phyloP scores from a whole-genome alignment of 1,140 invertebrate genomes.

The Melanaphis sacchari region DNA sequence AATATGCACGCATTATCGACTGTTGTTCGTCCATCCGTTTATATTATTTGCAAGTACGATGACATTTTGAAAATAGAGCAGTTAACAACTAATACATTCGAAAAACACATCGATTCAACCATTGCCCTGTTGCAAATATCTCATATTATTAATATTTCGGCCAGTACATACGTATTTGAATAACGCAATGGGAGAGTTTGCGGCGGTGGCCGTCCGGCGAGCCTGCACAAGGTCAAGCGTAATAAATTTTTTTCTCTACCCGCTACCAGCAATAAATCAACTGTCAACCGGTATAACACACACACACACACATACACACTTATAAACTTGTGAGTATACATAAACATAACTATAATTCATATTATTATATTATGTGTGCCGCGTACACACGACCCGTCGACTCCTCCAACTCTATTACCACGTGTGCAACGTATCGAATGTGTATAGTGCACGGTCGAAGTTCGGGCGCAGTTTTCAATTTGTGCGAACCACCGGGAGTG shows the following conservation, averaged over 20 bases:
- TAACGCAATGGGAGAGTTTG: background rate
- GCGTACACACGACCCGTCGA: background rate
- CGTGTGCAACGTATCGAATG: background rate
- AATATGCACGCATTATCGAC: too few species aligned
- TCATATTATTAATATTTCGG: background rate
- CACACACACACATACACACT: background rate
- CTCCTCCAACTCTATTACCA: too few species aligned
- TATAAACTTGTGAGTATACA: background rate
- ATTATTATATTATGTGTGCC: background rate
- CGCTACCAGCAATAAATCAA: conserved; percentile 12
- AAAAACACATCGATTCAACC: too few species aligned
- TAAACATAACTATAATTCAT: background rate
- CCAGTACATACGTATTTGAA: background rate
- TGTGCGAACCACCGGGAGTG: background rate
- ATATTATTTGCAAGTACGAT: too few species aligned
- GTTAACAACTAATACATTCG: too few species aligned
- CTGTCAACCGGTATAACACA: background rate
- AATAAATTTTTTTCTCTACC: conserved; percentile 6
- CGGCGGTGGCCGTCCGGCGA: background rate
- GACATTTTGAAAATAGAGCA: too few species aligned
- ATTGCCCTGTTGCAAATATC: too few species aligned
- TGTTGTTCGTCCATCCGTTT: too few species aligned
- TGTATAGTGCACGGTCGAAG: background rate
- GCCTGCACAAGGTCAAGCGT: background rate
- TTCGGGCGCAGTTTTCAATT: background rate